These are phyloP conservation scores for Rhynchotus rufescens DNA, from an alignment of 2,797 vertebrate species.

Conservation along the genomic window DNA sequence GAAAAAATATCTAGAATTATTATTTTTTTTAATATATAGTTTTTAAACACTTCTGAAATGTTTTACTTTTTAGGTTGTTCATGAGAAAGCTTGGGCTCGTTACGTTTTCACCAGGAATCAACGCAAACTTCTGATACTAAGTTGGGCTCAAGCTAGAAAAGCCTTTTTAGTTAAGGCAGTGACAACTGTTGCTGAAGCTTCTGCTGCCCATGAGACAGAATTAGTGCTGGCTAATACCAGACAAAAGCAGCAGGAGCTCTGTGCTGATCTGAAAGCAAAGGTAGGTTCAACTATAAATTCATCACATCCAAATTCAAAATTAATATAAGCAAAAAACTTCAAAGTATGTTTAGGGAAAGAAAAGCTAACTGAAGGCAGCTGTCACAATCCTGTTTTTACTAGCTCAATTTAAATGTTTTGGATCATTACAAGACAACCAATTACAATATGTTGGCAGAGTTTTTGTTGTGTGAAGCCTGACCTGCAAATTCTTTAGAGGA, in stretches of 20 bases:
- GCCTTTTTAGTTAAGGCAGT: conserved; percentile 83
- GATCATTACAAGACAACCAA: background rate
- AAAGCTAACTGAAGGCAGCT: background rate
- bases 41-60: background rate
- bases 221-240: conserved; percentile 79
- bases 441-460: background rate
- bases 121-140: conserved; percentile 75
- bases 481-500: background rate
- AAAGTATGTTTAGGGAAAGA: background rate
- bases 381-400: background rate
- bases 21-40: background rate
- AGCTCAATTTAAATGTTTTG: background rate
- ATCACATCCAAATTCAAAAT: background rate
- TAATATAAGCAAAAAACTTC: background rate
- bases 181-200: conserved; percentile 84
- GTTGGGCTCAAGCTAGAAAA: conserved; percentile 81
- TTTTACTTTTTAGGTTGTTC: conserved; percentile 78
- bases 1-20: background rate
- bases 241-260: conserved; percentile 87
- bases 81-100: conserved; percentile 83
- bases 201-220: conserved; percentile 81
- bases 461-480: background rate
- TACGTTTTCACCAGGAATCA: conserved; percentile 81
- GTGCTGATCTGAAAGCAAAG: conserved; percentile 88
- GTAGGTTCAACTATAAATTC: conserved; percentile 67